Evolutionary conservation across 2,888 invertebrate genomes (phyloP), one percentile per base, ranked within the genome.

Genomic region (Cremastinae sp.): DNA sequence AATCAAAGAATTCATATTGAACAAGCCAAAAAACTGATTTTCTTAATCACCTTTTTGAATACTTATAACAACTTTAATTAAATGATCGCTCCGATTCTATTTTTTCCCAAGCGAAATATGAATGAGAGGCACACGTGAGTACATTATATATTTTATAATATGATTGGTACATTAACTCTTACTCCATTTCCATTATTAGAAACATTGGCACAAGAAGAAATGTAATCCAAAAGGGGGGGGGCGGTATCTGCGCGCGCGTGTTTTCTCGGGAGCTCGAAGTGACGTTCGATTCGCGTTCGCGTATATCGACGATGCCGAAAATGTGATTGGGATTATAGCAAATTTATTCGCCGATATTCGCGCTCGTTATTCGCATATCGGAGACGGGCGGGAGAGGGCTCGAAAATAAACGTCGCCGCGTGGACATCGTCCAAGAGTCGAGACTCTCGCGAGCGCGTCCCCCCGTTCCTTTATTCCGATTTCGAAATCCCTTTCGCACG

Each of bases 141-240:
- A n/a, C 18, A 41, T 12, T 51, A 16, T 53, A 61, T 51, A 56
- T 7, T n/a, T n/a, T 47, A 65, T 47, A 53, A 43, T n/a, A 28
- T 47, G 10, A 64, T 72, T 72, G 51, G 68, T 53, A 64, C 51
- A 53, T 64, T 45, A 58, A 69, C 62, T 58, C 68, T 61, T 68
- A 72, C 72, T 72, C 59, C 53, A 53, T 69, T 71, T 71, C 51
- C 64, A 64, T 73, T 73, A 72, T 73, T 76, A 76, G 72, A 76
- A 59, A 64, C 14, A 76, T 72, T 76, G 76, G 72, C 76, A 76
- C 68, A 28, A 20, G 53, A 28, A 20, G 53, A 47, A 45, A 22
- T 56, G 64, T 56, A 5, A 20, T 69, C 45, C 45, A 47, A 59
- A 53, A 59, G 28, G 14, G 51, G 36, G 8, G 14, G 28, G 41